Evolutionary conservation across 2,888 invertebrate species (phyloP), one percentile per base, ranked within the genome.

Genomic region (Rhamnusium bicolor): DNA sequence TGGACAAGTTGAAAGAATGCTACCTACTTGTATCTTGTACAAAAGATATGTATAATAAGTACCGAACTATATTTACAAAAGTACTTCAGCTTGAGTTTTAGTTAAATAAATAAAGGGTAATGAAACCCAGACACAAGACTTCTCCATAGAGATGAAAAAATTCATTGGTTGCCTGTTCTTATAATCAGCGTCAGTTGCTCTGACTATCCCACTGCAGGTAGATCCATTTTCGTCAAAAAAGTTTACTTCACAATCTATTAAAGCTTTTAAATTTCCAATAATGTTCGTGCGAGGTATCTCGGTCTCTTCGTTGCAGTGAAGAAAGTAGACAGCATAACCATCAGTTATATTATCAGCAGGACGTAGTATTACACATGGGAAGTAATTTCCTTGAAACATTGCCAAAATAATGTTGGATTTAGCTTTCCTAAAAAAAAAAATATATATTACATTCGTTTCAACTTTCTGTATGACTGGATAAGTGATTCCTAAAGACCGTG

Each of bases 261-360:
- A 14, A 14, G 54, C 47, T 19, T 51, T 54, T 10, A 72, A 19
- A 21, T 72, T 68, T 0, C 72, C 72, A 29, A 72, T 72, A 16
- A 72, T 51, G 12, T 62, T 62, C 5, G 67, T 54, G 3, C 60
- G 7, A 14, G 72, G 72, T 68, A 72, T 68, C n/a, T 68, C 62
- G 10, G 67, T 61, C 14, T 72, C 68, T 46, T 68, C 62, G 49
- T 62, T 68, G 19, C 62, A 40, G 51, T 72, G 68, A 14, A 72
- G 49, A 24, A 72, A 72, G n/a, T 72, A 72, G 3, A 72, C 72
- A 1, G 62, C 58, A 21, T 63, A 72, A 10, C 72, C 72, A 1
- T 68, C 62, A 14, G 19, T 21, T 16, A 67, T 56, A 2, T 12
- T 40, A 8, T 53, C 24, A 2, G 68, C 19, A 2, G 16, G 14